A percentile compares a stretch with the other conserved stretches of the same genome.
phyloP scores from a whole-genome alignment of 35 echinoderm and acorn worm species.

The Lytechinus variegatus region DNA sequence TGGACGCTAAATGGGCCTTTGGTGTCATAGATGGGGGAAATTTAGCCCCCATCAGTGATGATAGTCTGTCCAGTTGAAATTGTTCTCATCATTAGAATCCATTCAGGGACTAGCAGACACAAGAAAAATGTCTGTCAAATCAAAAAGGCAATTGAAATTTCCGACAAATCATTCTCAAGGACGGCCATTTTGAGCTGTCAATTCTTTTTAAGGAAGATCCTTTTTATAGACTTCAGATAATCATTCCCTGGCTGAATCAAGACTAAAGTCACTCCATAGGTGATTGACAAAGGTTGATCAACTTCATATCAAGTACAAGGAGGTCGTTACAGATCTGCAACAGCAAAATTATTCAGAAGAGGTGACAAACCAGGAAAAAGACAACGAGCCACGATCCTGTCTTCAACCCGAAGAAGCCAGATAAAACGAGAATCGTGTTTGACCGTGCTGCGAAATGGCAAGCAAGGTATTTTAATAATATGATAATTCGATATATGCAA shows the following conservation, averaged over 20 bases:
- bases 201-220: conserved; percentile 39
- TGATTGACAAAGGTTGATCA: conserved; percentile 22
- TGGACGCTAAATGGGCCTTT: too few relatives aligned
- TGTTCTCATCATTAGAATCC: conserved; percentile 37
- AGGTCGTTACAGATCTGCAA: conserved; percentile 28
- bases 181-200: conserved; percentile 52
- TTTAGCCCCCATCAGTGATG: not conserved
- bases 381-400: conserved; percentile 41
- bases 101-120: not conserved
- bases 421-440: conserved; percentile 29
- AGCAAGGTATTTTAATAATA: conserved; percentile 51
- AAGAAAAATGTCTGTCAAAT: conserved; percentile 18
- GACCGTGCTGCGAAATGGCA: conserved; percentile 25
- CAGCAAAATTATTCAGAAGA: conserved; percentile 46
- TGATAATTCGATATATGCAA: conserved; percentile 21
- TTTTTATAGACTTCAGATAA: conserved; percentile 31
- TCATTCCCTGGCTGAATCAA: not conserved
- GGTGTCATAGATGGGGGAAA: too few relatives aligned
- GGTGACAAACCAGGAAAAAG: not conserved
- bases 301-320: not conserved
- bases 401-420: conserved; percentile 56
- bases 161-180: not conserved
- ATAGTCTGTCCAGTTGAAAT: conserved; percentile 33
- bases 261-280: conserved; percentile 6
- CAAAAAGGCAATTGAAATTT: conserved; percentile 37